phyloP scores from a whole-genome alignment of 2,113 vertebrate genomes.

The Syngnathoides biaculeatus region DNA sequence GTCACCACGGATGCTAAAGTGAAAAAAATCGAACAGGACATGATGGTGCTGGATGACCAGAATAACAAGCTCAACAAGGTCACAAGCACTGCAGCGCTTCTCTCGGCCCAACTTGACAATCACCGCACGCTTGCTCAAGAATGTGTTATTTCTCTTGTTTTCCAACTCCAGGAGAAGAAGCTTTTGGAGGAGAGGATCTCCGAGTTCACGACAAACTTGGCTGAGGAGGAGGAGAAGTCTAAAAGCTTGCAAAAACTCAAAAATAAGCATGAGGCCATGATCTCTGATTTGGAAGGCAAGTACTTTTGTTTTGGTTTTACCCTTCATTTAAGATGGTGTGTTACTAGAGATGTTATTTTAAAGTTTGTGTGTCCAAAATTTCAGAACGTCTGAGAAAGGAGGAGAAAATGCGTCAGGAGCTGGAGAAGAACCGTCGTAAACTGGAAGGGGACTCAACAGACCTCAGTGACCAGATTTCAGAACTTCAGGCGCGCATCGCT shows the following conservation, averaged over 20 bases:
- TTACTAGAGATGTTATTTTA: neutral
- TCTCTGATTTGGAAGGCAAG: slow-evolving; percentile 91
- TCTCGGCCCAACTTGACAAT: neutral
- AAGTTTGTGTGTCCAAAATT: neutral
- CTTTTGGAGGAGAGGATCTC: slow-evolving; percentile 87
- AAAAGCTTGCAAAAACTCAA: slow-evolving; percentile 96
- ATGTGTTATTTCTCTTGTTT: too few relatives aligned
- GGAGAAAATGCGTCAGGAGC: slow-evolving; percentile 89
- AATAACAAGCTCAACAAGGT: slow-evolving; percentile 90
- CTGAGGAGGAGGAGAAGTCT: slow-evolving; percentile 96
- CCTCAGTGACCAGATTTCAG: slow-evolving; percentile 87
- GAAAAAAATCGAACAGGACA: slow-evolving; percentile 89
- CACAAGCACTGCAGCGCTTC: slow-evolving; percentile 7
- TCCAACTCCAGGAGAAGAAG: slow-evolving; percentile 86
- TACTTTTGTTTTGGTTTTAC: neutral
- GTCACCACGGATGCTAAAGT: slow-evolving; percentile 89
- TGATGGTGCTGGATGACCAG: slow-evolving; percentile 92
- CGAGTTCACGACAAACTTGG: slow-evolving; percentile 87
- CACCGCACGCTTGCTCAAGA: neutral
- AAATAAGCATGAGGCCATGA: slow-evolving; percentile 97
- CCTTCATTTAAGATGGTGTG: neutral
- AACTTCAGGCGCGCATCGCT: slow-evolving; percentile 92
- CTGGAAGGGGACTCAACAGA: slow-evolving; percentile 92
- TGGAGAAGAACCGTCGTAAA: slow-evolving; percentile 95
- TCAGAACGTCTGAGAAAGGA: slow-evolving; percentile 90